Conservation (phyloP, 2,797 vertebrate genomes). For the Coregonus ussuriensis region DNA sequence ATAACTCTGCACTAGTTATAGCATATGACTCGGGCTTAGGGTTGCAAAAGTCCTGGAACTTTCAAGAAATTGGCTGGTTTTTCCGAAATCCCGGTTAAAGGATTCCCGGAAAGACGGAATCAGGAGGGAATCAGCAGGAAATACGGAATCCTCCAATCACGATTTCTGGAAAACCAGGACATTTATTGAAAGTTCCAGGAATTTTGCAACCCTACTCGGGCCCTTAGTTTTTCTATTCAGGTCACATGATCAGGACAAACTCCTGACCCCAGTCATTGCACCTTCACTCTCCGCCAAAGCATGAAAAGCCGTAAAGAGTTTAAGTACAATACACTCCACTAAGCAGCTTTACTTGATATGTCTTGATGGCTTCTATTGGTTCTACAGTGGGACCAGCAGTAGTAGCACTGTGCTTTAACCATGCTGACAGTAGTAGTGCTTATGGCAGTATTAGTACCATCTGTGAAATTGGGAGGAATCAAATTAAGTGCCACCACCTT, state of each 20-base stretch:
- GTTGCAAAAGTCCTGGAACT: too few species aligned
- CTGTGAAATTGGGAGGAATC: background rate
- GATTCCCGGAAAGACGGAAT: too few species aligned
- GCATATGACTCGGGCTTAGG: background rate
- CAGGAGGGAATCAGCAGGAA: too few species aligned
- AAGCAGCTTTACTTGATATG: constrained; percentile 6
- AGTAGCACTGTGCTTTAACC: background rate
- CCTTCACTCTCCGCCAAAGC: background rate
- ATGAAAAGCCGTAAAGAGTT: background rate
- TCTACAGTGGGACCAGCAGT: background rate
- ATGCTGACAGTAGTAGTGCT: background rate
- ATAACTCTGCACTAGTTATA: background rate
- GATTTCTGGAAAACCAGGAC: too few species aligned
- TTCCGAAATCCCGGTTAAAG: too few species aligned
- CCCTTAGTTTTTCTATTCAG: too few species aligned
- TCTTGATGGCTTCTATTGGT: background rate
- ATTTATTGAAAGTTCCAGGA: too few species aligned
- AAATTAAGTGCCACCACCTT: background rate
- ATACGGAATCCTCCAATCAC: too few species aligned
- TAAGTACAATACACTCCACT: background rate
- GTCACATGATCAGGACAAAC: background rate
- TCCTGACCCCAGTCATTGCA: background rate
- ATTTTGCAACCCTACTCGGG: too few species aligned
- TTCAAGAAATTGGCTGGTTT: too few species aligned
- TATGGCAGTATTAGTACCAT: background rate